These are phyloP conservation scores for Crocodylus rhombifer DNA, from an alignment of 2,797 vertebrate genomes.

Conservation along the genomic window DNA sequence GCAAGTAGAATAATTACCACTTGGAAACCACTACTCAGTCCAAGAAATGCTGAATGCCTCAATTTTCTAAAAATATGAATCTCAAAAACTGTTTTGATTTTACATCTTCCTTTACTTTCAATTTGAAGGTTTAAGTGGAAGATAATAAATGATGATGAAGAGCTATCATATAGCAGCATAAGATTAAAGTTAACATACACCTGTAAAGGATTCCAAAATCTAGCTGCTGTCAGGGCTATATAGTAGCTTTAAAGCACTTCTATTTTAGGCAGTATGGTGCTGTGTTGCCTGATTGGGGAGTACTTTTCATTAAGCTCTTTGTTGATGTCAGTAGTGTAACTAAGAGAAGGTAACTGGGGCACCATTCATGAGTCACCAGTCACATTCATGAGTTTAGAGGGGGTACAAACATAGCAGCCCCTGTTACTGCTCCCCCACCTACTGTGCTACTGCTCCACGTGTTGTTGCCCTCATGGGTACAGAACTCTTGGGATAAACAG, in stretches of 20 bases:
- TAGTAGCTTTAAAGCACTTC: neutral
- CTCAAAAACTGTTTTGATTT: slow-evolving; percentile 54
- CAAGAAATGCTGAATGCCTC: slow-evolving; percentile 55
- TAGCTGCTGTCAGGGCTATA: neutral
- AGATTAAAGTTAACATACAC: neutral
- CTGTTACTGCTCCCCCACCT: no score
- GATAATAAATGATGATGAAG: neutral
- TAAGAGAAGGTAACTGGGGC: no score
- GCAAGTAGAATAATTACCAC: slow-evolving; percentile 58
- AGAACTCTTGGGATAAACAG: no score
- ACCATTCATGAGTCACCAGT: neutral
- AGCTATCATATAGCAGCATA: neutral
- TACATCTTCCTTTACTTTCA: slow-evolving; percentile 26
- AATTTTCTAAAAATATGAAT: slow-evolving; percentile 69
- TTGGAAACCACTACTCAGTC: slow-evolving; percentile 61
- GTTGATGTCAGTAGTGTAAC: neutral
- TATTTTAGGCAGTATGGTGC: neutral
- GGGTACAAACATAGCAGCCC: no score
- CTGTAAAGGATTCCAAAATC: neutral
- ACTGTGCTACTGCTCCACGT: no score
- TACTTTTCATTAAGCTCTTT: neutral
- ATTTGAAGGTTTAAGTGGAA: slow-evolving; percentile 45
- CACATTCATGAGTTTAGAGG: no score
- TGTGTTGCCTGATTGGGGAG: neutral
- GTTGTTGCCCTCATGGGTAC: no score